Base-by-base conservation (phyloP, 2,113 vertebrate species). In the Cavia porcellus region DNA sequence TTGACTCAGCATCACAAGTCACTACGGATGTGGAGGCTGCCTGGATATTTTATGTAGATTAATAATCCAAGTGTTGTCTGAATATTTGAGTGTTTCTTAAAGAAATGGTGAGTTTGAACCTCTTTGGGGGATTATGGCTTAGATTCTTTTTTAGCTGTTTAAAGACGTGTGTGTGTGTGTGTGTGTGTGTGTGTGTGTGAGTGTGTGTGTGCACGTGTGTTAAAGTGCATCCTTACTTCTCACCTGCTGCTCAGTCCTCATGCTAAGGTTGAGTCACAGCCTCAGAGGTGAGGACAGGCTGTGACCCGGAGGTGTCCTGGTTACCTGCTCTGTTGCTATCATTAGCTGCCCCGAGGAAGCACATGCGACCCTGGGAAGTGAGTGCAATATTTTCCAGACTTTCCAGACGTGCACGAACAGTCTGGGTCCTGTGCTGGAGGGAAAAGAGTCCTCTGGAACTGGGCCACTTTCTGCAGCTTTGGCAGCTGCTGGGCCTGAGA, bases 311-410 rank as follows among this genome's bases (percentile, higher is more conserved):
- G 30, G 57, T 5, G 9, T 79, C 75, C n/a, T n/a, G 52, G 80
- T 47, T 1, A 8, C n/a, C 85, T 24, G 13, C 64, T 97, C 30
- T 74, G 72, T 55, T 93, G 81, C 59, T 86, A 22, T 68, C 87
- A 90, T 95, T 79, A 82, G 64, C 62, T 52, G 25, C 83, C 28
- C 7, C 7, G 66, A 96, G 93, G 92, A 97, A 96, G 89, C 81
- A 38, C 55, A 47, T 19, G 92, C 86, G 75, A 74, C 70, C 42
- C 81, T 82, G 70, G 93, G 86, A 98, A 96, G 82, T 90, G 92
- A 96, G 55, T n/a, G 77, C 64, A 75, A 80, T 70, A 94, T 79
- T 95, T 92, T 74, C 87, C 97, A 97, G 96, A 92, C 90, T 92
- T 96, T 92, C 90, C 94, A 95, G 97, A 97, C 95, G 55, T 55